These are phyloP conservation scores for Pongo abelii DNA, from an alignment of 2,113 vertebrate species.

Conservation along the genomic window DNA sequence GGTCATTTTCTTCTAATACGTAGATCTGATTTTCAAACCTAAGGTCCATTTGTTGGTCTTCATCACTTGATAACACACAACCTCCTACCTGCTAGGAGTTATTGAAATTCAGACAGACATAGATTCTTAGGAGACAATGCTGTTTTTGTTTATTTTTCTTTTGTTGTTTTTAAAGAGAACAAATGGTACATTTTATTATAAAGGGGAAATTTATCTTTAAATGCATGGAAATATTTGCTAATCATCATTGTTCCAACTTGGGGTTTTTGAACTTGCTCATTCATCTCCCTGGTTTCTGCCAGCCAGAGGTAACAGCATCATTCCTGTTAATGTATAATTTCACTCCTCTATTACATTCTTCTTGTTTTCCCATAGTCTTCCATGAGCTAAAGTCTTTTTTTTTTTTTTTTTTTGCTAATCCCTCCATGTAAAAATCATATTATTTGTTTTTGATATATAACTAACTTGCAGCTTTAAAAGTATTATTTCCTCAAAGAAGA, in stretches of 20 bases:
- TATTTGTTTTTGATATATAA: not conserved
- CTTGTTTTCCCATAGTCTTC: not conserved
- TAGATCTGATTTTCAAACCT: not conserved
- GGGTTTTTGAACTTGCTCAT: not conserved
- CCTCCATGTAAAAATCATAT: not conserved
- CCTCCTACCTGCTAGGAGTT: not conserved
- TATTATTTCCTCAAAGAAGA: not conserved
- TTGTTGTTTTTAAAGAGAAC: not conserved
- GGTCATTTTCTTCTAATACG: not conserved
- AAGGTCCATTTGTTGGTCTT: not conserved
- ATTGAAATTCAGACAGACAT: not conserved
- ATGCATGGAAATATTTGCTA: not conserved
- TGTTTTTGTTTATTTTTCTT: not conserved
- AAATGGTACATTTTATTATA: not conserved
- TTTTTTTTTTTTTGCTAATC: not conserved
- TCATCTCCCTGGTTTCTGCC: not conserved
- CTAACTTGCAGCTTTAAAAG: not conserved
- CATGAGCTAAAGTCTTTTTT: not conserved
- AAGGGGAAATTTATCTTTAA: not conserved
- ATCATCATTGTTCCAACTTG: not conserved
- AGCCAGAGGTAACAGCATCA: not conserved
- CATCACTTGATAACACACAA: not conserved
- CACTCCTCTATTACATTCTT: not conserved
- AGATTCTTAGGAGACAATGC: not conserved
- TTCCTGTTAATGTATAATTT: not conserved